Evolutionary conservation across 92 coral and sea anemone species (phyloP).

Genomic region (Heteractis magnifica): DNA sequence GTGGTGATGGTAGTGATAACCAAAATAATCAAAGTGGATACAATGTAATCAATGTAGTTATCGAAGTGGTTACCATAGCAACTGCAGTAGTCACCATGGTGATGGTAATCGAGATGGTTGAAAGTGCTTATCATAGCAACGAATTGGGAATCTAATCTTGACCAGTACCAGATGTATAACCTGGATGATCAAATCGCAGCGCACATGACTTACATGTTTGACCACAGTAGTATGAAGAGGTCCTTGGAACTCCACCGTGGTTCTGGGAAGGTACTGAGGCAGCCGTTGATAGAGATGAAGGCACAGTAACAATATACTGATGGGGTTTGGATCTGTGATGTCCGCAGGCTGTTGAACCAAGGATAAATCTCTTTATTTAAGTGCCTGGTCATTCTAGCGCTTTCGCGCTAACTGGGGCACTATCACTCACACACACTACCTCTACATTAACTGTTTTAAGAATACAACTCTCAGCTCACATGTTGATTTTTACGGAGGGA

Average conservation of each 20-base stretch:
- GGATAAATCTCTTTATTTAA: not conserved
- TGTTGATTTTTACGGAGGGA: no score
- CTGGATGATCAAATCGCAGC: not conserved
- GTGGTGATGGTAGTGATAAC: not conserved
- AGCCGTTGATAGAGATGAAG: slow-evolving; percentile 92
- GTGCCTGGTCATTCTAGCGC: no score
- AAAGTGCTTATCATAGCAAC: no score
- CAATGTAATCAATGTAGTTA: no score
- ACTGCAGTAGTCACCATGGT: not conserved
- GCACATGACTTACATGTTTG: slow-evolving; percentile 66
- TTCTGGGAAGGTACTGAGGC: slow-evolving; percentile 96
- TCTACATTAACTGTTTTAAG: no score
- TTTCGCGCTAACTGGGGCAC: no score
- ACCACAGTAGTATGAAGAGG: slow-evolving; percentile 81
- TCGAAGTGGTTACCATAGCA: not conserved
- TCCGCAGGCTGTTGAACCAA: slow-evolving; percentile 73
- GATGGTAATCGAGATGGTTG: not conserved
- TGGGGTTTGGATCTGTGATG: slow-evolving; percentile 88
- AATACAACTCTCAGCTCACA: no score
- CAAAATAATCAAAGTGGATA: no score
- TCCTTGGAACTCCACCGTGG: slow-evolving; percentile 87
- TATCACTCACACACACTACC: no score
- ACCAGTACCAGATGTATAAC: no score
- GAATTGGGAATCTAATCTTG: no score
- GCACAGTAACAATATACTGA: slow-evolving; percentile 76